Conservation (phyloP, 2,888 invertebrate species). For the Dicycla oo region DNA sequence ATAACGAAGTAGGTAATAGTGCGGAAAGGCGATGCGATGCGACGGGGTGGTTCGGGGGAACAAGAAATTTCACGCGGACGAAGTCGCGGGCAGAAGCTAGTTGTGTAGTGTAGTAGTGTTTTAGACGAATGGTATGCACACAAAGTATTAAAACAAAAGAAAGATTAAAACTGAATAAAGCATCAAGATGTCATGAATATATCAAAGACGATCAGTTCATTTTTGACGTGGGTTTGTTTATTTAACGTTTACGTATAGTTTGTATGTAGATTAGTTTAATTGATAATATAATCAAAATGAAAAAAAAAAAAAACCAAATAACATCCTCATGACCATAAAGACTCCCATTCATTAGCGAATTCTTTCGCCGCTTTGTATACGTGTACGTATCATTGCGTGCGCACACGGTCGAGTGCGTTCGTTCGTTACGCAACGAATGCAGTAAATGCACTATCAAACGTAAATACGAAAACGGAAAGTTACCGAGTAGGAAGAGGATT, state of each 20-base stretch:
- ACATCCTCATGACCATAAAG: conserved; percentile 34
- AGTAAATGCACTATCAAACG: conserved; percentile 53
- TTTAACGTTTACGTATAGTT: no score
- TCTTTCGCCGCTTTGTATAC: conserved; percentile 43
- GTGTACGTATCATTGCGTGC: conserved; percentile 45
- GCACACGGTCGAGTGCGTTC: conserved; percentile 42
- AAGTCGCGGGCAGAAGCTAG: no score
- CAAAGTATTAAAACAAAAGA: background rate
- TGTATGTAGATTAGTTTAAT: background rate
- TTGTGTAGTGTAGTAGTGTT: no score
- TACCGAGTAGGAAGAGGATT: conserved; percentile 62
- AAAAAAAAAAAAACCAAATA: background rate
- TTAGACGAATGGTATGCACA: background rate
- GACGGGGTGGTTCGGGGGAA: no score
- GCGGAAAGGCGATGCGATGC: no score
- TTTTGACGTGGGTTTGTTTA: no score
- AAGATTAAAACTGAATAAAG: no score
- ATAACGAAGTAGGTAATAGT: no score
- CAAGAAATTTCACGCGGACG: no score
- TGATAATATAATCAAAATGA: no score
- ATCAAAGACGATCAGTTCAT: background rate
- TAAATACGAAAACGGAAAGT: conserved; percentile 61
- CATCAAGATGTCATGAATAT: no score
- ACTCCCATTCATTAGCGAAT: conserved; percentile 35
- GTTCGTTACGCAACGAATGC: conserved; percentile 51